These are phyloP conservation scores for Bilobella aurantiaca DNA, from an alignment of 1,140 invertebrate species.

Conservation along the genomic window DNA sequence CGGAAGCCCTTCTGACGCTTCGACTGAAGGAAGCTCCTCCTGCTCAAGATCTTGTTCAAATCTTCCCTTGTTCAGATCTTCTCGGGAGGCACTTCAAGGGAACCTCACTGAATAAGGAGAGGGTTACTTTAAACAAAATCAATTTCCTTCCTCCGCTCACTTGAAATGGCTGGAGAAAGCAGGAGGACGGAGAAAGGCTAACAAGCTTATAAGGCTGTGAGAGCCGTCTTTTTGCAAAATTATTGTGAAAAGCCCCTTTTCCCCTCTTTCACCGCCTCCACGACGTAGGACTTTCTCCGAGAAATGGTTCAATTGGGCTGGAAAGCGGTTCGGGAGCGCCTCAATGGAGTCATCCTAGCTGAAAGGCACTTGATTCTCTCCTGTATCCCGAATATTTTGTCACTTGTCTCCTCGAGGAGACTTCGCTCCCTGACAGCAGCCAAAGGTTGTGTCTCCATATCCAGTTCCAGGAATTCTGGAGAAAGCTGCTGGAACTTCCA, in stretches of 20 bases:
- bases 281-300: too few relatives aligned
- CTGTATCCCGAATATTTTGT: neutral
- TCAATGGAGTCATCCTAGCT: neutral
- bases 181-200: neutral
- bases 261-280: neutral
- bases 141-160: neutral
- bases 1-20: too few relatives aligned
- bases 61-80: too few relatives aligned
- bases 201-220: neutral
- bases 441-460: too few relatives aligned
- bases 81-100: neutral
- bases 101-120: neutral
- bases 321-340: neutral
- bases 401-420: constrained; percentile 1
- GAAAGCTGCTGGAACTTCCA: too few relatives aligned
- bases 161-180: neutral
- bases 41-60: too few relatives aligned
- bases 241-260: neutral
- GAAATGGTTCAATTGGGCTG: too few relatives aligned
- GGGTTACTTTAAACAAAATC: constrained; percentile 4
- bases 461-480: too few relatives aligned
- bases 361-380: neutral
- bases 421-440: too few relatives aligned
- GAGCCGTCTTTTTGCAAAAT: neutral
- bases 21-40: too few relatives aligned